Conservation (phyloP, 2,888 invertebrate genomes). For the Drosophila mimetica region DNA sequence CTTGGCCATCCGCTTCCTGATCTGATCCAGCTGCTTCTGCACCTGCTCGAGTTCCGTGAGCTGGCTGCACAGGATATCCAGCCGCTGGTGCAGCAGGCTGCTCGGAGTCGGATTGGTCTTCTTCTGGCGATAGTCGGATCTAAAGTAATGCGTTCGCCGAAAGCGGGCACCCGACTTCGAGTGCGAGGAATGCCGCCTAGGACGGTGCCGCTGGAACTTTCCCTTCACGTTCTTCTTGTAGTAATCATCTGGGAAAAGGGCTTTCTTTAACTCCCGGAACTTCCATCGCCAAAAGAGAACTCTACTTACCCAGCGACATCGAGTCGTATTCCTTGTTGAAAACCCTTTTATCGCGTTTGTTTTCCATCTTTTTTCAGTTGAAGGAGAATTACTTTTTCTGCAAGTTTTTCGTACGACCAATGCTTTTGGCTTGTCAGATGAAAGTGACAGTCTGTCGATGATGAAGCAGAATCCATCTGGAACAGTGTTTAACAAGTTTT, state of each 20-base stretch:
- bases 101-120: too few species aligned
- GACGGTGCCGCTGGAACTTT: background rate
- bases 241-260: conserved; percentile 12
- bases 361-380: background rate
- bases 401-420: background rate
- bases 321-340: background rate
- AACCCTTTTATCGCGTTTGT: background rate
- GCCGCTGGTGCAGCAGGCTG: background rate
- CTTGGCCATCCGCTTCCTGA: background rate
- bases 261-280: background rate
- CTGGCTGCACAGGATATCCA: background rate
- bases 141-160: conserved; percentile 23
- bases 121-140: conserved; percentile 1
- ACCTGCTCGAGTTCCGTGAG: background rate
- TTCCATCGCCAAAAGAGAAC: too few species aligned
- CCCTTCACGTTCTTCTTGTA: conserved; percentile 14
- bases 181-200: background rate
- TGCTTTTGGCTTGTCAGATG: background rate
- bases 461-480: background rate
- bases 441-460: background rate
- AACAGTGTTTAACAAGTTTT: background rate
- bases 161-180: background rate
- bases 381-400: too few species aligned
- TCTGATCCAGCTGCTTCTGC: background rate
- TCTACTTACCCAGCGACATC: background rate